Evolutionary conservation across 2,888 invertebrate species (phyloP).

Genomic region (Limnephilus lunatus): DNA sequence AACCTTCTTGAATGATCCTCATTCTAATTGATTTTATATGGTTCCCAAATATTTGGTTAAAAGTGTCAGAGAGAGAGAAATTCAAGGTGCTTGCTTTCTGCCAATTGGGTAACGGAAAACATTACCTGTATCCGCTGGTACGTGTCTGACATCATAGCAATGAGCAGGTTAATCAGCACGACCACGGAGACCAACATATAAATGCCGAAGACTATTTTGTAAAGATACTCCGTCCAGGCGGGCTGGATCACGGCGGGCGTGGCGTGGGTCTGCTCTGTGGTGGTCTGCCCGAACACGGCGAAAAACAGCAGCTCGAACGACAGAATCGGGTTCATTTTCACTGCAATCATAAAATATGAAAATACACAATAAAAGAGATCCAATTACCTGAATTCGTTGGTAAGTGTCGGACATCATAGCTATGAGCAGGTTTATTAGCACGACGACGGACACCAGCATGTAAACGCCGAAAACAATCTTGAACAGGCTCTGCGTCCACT

Average conservation of each 20-base stretch:
- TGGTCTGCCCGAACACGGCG: conserved; percentile 97
- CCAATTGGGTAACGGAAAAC: background rate
- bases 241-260: conserved; percentile 83
- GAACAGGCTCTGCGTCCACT: conserved; percentile 91
- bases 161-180: conserved; percentile 98
- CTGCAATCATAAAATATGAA: conserved; percentile 81
- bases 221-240: conserved; percentile 89
- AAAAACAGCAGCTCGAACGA: conserved; percentile 99
- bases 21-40: background rate
- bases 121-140: conserved; percentile 98
- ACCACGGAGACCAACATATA: conserved; percentile 99
- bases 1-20: background rate
- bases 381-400: conserved; percentile 97
- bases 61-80: background rate
- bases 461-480: conserved; percentile 94
- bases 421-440: conserved; percentile 98
- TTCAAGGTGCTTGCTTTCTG: background rate
- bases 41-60: background rate
- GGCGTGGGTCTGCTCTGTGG: conserved; percentile 87
- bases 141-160: conserved; percentile 99
- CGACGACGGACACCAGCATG: conserved; percentile 99
- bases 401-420: conserved; percentile 99
- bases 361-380: conserved; percentile 66
- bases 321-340: conserved; percentile 92
- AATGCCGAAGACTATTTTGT: conserved; percentile 92